Evolutionary conservation across 2,888 invertebrate species (phyloP).

Genomic region (Formica aserva): DNA sequence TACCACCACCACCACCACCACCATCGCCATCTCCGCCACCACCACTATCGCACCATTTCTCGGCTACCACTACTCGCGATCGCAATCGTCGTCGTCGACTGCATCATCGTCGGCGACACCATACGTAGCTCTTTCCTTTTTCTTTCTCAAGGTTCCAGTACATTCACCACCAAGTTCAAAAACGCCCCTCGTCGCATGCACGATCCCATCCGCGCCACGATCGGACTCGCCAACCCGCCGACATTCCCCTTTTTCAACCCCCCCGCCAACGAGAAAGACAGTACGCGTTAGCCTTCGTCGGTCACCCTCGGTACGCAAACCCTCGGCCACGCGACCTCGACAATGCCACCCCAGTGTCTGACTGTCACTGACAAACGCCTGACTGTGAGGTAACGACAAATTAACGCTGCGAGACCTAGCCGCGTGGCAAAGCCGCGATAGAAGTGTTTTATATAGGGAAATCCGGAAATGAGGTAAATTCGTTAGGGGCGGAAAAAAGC

Average conservation of each 20-base stretch:
- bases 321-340: conserved; percentile 72
- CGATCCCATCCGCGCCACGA: conserved; percentile 37
- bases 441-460: conserved; percentile 45
- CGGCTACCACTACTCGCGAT: conserved; percentile 44
- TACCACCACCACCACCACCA: conserved; percentile 53
- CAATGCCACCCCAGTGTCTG: conserved; percentile 73
- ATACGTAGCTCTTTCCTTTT: conserved; percentile 38
- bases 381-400: conserved; percentile 74
- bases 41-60: conserved; percentile 19
- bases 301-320: conserved; percentile 43
- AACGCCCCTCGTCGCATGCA: conserved; percentile 27
- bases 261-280: conserved; percentile 38
- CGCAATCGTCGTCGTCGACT: conserved; percentile 47
- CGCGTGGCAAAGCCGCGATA: conserved; percentile 45
- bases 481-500: neutral
- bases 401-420: conserved; percentile 72
- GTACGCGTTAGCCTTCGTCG: conserved; percentile 17
- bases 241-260: conserved; percentile 39
- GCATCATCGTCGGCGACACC: conserved; percentile 35
- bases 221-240: conserved; percentile 35
- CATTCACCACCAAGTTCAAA: conserved; percentile 49
- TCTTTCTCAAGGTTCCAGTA: conserved; percentile 53
- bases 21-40: conserved; percentile 21
- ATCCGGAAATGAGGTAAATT: conserved; percentile 33
- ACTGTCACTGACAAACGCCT: conserved; percentile 76